Base-by-base conservation (phyloP, 2,113 vertebrate species). In the Megatriorchis doriae region DNA sequence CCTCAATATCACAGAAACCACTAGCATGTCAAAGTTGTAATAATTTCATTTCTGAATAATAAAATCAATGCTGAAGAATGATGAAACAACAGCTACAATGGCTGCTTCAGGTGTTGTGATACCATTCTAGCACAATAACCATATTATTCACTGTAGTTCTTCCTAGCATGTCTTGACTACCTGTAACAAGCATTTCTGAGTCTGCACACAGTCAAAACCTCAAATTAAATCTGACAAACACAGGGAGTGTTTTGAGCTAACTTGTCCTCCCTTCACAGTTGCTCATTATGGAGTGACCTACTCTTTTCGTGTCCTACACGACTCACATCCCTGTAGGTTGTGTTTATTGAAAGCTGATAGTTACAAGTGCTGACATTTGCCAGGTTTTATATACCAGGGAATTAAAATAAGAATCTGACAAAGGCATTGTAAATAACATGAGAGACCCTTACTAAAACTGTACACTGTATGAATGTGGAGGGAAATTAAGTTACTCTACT, bases 221-320 rank as follows among this genome's bases (percentile, higher is more conserved):
- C 77, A 97, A 73, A 98, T 98, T 96, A 94, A 97, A 97, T 83
- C 95, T 96, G 95, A 97, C 95, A 95, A 84, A 90, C 36, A 86
- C 22, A 82, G 18, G 70, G 83, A 85, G 47, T 75, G 47, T 86
- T 88, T 90, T 84, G 75, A 88, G 95, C 94, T 97, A 92, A 88
- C 96, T 82, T 96, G 81, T 90, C 66, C 65, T 97, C 86, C 90
- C 93, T 94, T 80, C 10, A 13, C 67, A 94, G 87, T 40, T 88
- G 58, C 68, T 97, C 90, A 90, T 88, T 96, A 90, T 19, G 52
- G 67, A 92, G 71, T 86, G 86, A 86, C 72, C 68, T 91, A 77
- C 70, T 92, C 94, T 78, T 96, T 96, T 96, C 34, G 6, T 90
- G 89, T 94, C 94, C 95, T 93, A 62, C 81, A 79, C 11, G 13